Conservation (phyloP, 2,888 invertebrate genomes). For the Formica aserva region DNA sequence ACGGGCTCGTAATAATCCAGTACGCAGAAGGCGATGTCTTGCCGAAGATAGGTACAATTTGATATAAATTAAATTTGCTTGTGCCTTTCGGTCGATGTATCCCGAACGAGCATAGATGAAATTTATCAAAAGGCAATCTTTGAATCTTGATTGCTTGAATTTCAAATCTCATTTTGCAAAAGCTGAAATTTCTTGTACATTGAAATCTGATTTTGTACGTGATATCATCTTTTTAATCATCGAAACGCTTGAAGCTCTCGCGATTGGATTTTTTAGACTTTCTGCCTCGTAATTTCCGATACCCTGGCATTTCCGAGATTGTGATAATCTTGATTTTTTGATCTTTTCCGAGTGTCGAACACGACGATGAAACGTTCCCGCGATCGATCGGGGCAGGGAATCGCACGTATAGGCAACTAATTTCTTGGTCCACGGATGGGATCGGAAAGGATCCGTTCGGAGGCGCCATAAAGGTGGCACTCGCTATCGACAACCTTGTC, state of each 20-base stretch:
- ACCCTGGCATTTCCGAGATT: not conserved
- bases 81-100: not conserved
- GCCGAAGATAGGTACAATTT: constrained; percentile 16
- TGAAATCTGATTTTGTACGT: not conserved
- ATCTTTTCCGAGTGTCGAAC: not conserved
- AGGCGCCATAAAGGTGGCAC: constrained; percentile 65
- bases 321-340: not conserved
- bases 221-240: not conserved
- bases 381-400: not conserved
- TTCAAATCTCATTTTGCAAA: not conserved
- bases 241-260: not conserved
- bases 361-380: not conserved
- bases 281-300: not conserved
- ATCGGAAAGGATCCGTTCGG: constrained; percentile 33
- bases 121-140: not conserved
- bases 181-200: not conserved
- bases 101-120: not conserved
- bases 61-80: not conserved
- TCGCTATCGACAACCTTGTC: constrained; percentile 74
- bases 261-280: not conserved
- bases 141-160: not conserved
- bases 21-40: constrained; percentile 13
- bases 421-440: constrained; percentile 22
- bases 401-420: not conserved
- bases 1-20: constrained; percentile 35